Conservation (phyloP, 2,888 invertebrate species). For the Dicyrtoma fusca region DNA sequence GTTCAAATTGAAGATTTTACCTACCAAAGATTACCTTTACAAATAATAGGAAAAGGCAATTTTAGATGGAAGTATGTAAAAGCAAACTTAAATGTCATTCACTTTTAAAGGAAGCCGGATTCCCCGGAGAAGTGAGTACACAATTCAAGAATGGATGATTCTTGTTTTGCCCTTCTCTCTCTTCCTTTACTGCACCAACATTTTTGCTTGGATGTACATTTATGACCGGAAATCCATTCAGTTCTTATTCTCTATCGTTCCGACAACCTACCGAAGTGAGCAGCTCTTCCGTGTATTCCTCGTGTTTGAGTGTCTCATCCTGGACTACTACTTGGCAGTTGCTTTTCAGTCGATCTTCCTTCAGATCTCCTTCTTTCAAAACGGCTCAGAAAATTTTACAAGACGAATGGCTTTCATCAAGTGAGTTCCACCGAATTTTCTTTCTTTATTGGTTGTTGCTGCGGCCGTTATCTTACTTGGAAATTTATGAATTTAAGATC, state of each 20-base stretch:
- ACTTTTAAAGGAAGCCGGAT: not conserved
- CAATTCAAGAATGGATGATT: constrained; percentile 14
- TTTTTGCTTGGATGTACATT: constrained; percentile 16
- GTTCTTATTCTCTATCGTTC: constrained; percentile 1
- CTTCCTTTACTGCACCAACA: constrained; percentile 11
- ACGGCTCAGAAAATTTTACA: constrained; percentile 7
- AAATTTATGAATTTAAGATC: not conserved
- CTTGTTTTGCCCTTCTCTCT: constrained; percentile 15
- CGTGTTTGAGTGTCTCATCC: constrained; percentile 6
- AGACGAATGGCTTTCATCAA: not conserved
- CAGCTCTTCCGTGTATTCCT: not conserved
- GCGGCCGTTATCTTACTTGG: not conserved
- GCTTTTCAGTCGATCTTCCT: constrained; percentile 20
- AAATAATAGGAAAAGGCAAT: no score
- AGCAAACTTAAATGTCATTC: no score
- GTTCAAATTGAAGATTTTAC: no score
- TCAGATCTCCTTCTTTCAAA: constrained; percentile 22
- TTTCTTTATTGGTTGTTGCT: not conserved
- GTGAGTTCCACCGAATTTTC: not conserved
- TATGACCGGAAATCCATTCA: constrained; percentile 11
- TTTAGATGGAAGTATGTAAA: no score
- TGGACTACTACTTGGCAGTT: constrained; percentile 4
- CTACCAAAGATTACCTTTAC: no score
- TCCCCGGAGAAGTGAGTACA: not conserved
- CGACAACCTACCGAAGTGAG: not conserved